Percentiles rank a stretch among this genome's conserved stretches.
phyloP scores from a whole-genome alignment of 2,113 vertebrate species.

The Callipepla squamata region DNA sequence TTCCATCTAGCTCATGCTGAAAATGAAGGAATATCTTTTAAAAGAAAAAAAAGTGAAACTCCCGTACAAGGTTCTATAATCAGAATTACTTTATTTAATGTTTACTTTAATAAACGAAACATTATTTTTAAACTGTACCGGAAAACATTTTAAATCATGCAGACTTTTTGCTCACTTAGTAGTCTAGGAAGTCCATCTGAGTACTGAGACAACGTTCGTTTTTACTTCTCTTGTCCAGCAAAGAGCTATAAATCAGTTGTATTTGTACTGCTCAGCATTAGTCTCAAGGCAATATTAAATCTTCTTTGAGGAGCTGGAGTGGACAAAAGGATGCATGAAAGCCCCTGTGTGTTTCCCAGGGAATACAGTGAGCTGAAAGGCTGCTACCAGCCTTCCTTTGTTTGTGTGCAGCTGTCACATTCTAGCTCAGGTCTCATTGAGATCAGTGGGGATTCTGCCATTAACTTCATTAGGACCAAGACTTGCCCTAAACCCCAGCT shows the following conservation, averaged over 20 bases:
- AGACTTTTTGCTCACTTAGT: not conserved
- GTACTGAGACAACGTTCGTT: not conserved
- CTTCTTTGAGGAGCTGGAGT: not conserved
- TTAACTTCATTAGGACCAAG: conserved; percentile 15
- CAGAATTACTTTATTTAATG: not conserved
- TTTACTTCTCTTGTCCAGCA: not conserved
- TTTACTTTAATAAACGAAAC: not conserved
- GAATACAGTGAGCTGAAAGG: conserved; percentile 7
- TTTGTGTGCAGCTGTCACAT: conserved; percentile 1
- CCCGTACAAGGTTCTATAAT: not conserved
- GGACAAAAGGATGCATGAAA: conserved; percentile 38
- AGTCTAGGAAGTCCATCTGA: not conserved
- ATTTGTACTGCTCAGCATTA: not conserved
- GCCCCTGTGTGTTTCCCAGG: conserved; percentile 26
- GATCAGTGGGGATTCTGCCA: conserved; percentile 5
- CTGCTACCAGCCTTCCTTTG: conserved; percentile 5
- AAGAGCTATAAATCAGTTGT: not conserved
- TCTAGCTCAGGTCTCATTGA: not conserved
- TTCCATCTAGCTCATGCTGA: not conserved
- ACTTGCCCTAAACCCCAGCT: not conserved
- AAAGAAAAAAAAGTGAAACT: not conserved
- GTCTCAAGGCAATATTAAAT: not conserved
- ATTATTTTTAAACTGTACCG: not conserved
- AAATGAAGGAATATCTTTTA: not conserved
- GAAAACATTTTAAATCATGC: not conserved